Evolutionary conservation across 2,113 vertebrate genomes (phyloP).

Genomic region (Chaetodon trifascialis): DNA sequence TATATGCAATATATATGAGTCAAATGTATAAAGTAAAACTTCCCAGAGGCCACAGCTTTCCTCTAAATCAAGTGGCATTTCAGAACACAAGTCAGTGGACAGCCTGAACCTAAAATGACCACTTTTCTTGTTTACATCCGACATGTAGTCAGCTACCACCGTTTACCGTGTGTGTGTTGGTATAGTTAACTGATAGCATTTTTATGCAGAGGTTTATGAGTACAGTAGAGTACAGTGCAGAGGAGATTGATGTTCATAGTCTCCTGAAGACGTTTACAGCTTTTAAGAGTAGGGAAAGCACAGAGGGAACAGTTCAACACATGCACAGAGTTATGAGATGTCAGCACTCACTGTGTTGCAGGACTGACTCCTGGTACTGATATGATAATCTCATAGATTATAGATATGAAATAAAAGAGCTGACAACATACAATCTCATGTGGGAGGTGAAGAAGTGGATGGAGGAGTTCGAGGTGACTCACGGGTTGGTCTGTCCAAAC

Average conservation of each 20-base stretch:
- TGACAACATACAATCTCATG: background rate
- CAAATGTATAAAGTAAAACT: no score
- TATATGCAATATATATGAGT: no score
- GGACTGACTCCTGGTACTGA: background rate
- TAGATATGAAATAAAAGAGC: background rate
- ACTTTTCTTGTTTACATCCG: background rate
- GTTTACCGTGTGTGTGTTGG: no score
- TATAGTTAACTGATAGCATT: no score
- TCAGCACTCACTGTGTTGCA: background rate
- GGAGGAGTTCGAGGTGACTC: slow-evolving; percentile 73
- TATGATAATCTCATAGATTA: background rate
- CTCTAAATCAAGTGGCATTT: no score
- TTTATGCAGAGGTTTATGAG: no score
- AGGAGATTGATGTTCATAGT: no score
- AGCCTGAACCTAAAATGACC: background rate
- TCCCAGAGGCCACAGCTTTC: no score
- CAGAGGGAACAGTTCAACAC: background rate
- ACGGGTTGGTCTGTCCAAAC: slow-evolving; percentile 93
- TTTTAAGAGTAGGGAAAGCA: background rate
- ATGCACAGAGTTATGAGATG: background rate
- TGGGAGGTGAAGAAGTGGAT: background rate
- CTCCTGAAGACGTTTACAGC: no score
- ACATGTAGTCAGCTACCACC: background rate
- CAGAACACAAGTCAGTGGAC: background rate
- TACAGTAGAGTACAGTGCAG: no score